These are phyloP conservation scores for Tetranychus urticae DNA, from an alignment of 1,140 invertebrate species.

Conservation along the genomic window DNA sequence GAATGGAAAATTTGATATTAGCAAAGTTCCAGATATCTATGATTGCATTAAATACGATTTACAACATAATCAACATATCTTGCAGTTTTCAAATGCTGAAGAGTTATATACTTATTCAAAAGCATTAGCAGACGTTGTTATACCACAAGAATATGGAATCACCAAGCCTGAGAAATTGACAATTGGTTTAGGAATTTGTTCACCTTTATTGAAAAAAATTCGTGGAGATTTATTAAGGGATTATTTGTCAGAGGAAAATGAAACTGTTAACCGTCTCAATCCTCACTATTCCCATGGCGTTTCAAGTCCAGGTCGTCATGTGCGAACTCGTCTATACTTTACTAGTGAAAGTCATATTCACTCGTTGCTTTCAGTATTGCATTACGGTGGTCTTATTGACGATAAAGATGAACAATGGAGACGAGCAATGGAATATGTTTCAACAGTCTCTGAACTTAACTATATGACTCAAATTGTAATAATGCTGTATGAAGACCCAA, in stretches of 20 bases:
- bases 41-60: slow-evolving; percentile 98
- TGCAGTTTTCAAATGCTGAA: slow-evolving; percentile 80
- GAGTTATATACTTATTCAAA: slow-evolving; percentile 86
- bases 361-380: slow-evolving; percentile 78
- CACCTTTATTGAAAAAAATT: slow-evolving; percentile 85
- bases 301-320: slow-evolving; percentile 86
- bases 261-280: slow-evolving; percentile 82
- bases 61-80: slow-evolving; percentile 85
- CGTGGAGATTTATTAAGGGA: slow-evolving; percentile 79
- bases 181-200: slow-evolving; percentile 91
- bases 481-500: slow-evolving; percentile 97
- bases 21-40: slow-evolving; percentile 98
- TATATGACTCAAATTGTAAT: slow-evolving; percentile 99
- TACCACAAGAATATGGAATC: slow-evolving; percentile 97
- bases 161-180: slow-evolving; percentile 83
- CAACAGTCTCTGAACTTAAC: slow-evolving; percentile 88
- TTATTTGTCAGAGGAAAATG: slow-evolving; percentile 36
- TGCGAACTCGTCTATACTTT: slow-evolving; percentile 74
- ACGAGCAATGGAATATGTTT: slow-evolving; percentile 91
- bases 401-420: slow-evolving; percentile 91
- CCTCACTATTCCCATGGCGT: slow-evolving; percentile 93
- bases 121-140: slow-evolving; percentile 88
- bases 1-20: slow-evolving; percentile 70
- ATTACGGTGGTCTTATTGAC: slow-evolving; percentile 35
- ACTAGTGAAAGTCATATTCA: slow-evolving; percentile 99